Evolutionary conservation across 2,113 vertebrate genomes (phyloP).

Genomic region (Sander vitreus): DNA sequence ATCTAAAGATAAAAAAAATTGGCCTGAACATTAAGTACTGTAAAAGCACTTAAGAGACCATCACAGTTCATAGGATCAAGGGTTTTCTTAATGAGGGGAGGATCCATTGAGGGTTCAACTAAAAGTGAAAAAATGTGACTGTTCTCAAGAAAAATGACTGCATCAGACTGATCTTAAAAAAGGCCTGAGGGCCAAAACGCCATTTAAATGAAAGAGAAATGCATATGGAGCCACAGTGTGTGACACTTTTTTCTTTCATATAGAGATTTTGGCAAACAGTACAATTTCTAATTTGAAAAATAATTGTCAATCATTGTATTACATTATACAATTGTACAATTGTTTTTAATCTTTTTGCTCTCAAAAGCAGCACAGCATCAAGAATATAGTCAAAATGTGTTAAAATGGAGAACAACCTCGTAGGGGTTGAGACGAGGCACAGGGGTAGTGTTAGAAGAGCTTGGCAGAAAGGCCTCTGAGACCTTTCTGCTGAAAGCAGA

Average conservation of each 20-base stretch:
- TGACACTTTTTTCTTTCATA: too few relatives aligned
- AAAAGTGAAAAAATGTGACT: background rate
- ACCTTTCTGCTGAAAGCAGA: conserved; percentile 39
- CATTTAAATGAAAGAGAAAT: too few relatives aligned
- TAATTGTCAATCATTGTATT: background rate
- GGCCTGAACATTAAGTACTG: background rate
- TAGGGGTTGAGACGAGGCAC: conserved; percentile 14
- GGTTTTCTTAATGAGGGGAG: background rate
- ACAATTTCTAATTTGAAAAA: background rate
- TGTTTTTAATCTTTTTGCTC: background rate
- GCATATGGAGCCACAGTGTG: too few relatives aligned
- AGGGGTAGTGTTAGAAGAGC: conserved; percentile 20
- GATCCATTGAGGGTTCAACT: conserved; percentile 11
- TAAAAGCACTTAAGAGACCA: conserved; percentile 22
- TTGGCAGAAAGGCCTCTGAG: conserved; percentile 43
- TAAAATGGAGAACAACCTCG: conserved; percentile 24
- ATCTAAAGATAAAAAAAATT: conserved; percentile 13
- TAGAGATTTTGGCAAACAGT: background rate
- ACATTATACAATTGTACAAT: too few relatives aligned
- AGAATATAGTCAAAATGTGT: conserved; percentile 32
- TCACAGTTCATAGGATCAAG: conserved; percentile 5
- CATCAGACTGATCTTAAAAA: too few relatives aligned
- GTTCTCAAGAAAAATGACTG: background rate
- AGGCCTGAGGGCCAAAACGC: too few relatives aligned
- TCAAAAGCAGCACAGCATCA: conserved; percentile 31